Evolutionary conservation across 2,797 vertebrate species (phyloP).

Genomic region (Dryobates pubescens): DNA sequence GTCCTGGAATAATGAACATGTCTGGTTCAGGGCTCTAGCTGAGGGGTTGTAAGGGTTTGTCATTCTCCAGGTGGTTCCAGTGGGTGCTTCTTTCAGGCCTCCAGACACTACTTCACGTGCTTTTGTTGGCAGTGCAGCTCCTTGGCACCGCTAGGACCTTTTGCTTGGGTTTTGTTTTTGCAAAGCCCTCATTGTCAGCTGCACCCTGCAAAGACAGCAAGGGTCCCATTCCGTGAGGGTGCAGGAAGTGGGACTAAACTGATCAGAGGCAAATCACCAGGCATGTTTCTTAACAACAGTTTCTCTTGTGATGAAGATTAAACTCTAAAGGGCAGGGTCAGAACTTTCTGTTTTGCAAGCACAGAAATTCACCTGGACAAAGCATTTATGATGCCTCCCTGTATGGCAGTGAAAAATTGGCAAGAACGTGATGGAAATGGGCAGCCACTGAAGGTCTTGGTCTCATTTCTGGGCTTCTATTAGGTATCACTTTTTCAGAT

Average conservation of each 20-base stretch:
- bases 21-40: constrained; percentile 1
- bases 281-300: constrained; percentile 7
- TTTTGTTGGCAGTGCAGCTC: background rate
- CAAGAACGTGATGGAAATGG: background rate
- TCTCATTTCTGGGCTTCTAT: constrained; percentile 4
- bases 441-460: background rate
- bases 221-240: background rate
- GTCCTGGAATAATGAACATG: constrained; percentile 35
- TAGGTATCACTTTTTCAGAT: constrained; percentile 19
- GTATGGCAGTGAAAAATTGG: background rate
- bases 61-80: background rate
- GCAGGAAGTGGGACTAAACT: background rate
- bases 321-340: background rate
- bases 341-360: constrained; percentile 20
- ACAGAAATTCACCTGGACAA: background rate
- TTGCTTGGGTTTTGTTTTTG: background rate
- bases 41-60: background rate
- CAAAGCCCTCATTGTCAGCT: background rate
- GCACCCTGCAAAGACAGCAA: constrained; percentile 7
- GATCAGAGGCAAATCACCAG: constrained; percentile 20
- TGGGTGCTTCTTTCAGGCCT: background rate
- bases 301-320: background rate
- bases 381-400: background rate
- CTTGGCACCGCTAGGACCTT: background rate
- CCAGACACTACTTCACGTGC: background rate